A percentile compares a stretch with the other conserved stretches of the same genome.
These are phyloP conservation scores for Palythoa heliodiscus DNA, from an alignment of 92 coral and sea anemone genomes.

Conservation along the genomic window DNA sequence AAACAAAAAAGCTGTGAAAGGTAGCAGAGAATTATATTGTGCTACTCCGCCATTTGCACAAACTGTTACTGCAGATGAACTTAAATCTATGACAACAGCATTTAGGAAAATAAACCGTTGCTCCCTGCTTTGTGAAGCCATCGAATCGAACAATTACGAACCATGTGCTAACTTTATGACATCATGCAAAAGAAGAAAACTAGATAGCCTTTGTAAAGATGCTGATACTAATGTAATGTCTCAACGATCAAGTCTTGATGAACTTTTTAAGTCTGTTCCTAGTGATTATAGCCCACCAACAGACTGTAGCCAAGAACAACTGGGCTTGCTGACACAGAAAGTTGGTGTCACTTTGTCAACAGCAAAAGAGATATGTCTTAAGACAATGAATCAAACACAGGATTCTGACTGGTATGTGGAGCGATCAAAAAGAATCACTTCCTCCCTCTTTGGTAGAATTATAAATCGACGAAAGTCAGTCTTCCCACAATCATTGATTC, in stretches of 20 bases:
- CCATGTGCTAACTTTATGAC: slow-evolving; percentile 49
- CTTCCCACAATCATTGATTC: slow-evolving; percentile 26
- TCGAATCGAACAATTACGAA: slow-evolving; percentile 47
- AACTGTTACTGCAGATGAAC: slow-evolving; percentile 56
- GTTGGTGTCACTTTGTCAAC: slow-evolving; percentile 11
- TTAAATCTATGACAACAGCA: slow-evolving; percentile 50
- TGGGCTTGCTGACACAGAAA: slow-evolving; percentile 16
- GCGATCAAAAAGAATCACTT: slow-evolving; percentile 48
- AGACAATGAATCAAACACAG: slow-evolving; percentile 15
- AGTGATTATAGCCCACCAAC: slow-evolving; percentile 15
- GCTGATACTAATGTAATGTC: background rate
- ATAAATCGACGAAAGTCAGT: slow-evolving; percentile 43
- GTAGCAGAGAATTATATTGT: slow-evolving; percentile 23
- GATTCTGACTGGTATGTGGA: slow-evolving; percentile 31
- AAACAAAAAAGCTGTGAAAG: slow-evolving; percentile 9
- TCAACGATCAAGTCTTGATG: background rate
- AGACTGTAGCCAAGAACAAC: slow-evolving; percentile 28
- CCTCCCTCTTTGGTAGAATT: slow-evolving; percentile 47
- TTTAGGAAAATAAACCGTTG: slow-evolving; percentile 51
- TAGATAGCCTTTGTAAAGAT: slow-evolving; percentile 9
- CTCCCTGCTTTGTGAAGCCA: slow-evolving; percentile 52
- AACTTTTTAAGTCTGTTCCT: slow-evolving; percentile 26
- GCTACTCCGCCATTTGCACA: no score
- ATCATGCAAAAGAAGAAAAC: slow-evolving; percentile 34
- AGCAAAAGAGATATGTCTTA: slow-evolving; percentile 38